Percentiles rank a stretch among this genome's conserved stretches.
These are phyloP conservation scores for Myrmophylax atrothorax DNA, from an alignment of 2,113 vertebrate species.

Conservation along the genomic window DNA sequence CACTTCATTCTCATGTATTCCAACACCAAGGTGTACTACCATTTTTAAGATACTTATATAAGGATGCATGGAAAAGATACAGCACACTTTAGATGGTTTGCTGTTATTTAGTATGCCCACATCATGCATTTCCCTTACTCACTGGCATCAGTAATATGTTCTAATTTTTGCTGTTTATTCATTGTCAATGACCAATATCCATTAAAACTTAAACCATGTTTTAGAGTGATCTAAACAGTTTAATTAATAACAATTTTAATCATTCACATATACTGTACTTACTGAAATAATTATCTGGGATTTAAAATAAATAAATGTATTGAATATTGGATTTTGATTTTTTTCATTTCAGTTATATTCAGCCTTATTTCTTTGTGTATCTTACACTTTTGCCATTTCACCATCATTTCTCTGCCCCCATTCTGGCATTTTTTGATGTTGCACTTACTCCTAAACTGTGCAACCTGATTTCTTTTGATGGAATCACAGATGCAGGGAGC, in stretches of 20 bases:
- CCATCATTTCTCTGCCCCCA: neutral
- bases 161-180: neutral
- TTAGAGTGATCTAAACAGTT: neutral
- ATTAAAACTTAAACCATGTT: neutral
- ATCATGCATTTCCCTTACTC: neutral
- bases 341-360: neutral
- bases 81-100: neutral
- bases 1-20: neutral
- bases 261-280: neutral
- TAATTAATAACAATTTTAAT: neutral
- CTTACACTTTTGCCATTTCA: neutral
- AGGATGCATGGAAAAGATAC: neutral
- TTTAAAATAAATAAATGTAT: neutral
- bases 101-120: neutral
- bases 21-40: rapidly evolving
- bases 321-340: neutral
- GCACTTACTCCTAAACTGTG: conserved; percentile 22
- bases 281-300: neutral
- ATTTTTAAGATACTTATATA: neutral
- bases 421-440: conserved; percentile 11
- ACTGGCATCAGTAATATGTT: neutral
- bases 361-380: neutral
- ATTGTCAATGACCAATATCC: neutral
- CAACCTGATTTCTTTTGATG: conserved; percentile 57
- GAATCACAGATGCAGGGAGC: conserved; percentile 11